Conservation (phyloP, 2,113 vertebrate species). For the Lota lota region DNA sequence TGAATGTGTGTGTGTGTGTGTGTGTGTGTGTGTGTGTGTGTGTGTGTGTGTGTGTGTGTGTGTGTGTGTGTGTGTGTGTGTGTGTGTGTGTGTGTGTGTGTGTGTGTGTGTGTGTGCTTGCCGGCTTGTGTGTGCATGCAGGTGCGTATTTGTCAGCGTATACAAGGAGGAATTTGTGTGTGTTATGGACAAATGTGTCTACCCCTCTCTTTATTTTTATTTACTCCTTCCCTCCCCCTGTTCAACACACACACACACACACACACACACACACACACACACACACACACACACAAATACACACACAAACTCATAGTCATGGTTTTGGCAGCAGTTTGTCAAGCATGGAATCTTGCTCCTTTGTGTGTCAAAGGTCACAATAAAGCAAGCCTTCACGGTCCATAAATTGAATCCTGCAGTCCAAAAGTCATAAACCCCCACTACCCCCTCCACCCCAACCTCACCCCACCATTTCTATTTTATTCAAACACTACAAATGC, state of each 20-base stretch:
- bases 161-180: no score
- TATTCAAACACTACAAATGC: no score
- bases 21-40: conserved; percentile 14
- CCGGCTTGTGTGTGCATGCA: conserved; percentile 10
- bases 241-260: no score
- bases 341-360: not conserved
- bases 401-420: conserved; percentile 34
- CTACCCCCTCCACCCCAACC: not conserved
- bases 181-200: no score
- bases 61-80: conserved; percentile 13
- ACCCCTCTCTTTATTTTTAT: no score
- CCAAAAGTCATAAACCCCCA: conserved; percentile 7
- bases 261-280: no score
- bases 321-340: no score
- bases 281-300: no score
- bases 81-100: not conserved
- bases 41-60: conserved; percentile 6
- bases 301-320: no score
- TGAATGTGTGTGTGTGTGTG: conserved; percentile 45
- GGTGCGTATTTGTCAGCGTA: no score
- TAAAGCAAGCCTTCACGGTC: conserved; percentile 26
- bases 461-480: no score
- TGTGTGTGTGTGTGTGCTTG: conserved; percentile 4
- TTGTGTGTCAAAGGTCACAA: conserved; percentile 48
- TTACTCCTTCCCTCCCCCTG: no score